Percentiles rank a stretch among this genome's conserved stretches.
phyloP scores from a whole-genome alignment of 2,797 vertebrate genomes.

The Stomatorhinus walkeri region DNA sequence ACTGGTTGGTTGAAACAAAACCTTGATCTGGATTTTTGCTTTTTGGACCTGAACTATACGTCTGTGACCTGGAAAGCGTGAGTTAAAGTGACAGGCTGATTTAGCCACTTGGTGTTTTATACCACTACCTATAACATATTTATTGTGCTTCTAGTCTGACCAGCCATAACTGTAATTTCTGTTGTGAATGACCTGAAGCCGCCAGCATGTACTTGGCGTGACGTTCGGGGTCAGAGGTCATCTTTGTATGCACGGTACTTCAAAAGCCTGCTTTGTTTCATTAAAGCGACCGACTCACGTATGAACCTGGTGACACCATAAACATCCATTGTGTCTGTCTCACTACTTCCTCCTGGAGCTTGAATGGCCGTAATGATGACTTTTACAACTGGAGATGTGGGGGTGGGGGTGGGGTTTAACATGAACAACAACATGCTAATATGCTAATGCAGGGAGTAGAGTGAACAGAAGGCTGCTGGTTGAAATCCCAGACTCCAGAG shows the following conservation, averaged over 20 bases:
- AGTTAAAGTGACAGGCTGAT: slow-evolving; percentile 7
- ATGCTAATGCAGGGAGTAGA: not conserved
- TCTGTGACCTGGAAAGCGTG: not conserved
- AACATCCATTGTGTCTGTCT: not conserved
- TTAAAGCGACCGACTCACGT: not conserved
- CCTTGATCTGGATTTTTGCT: not conserved
- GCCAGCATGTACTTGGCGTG: not conserved
- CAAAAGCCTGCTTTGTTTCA: not conserved
- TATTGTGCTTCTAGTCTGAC: slow-evolving; percentile 1
- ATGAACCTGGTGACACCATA: not conserved
- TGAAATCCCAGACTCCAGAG: not conserved
- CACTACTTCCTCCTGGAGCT: not conserved
- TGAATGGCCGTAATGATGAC: not conserved
- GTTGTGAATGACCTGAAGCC: not conserved
- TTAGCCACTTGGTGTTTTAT: not conserved
- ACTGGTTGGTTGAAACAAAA: not conserved
- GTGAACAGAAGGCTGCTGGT: not conserved
- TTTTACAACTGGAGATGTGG: not conserved
- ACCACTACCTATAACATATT: not conserved
- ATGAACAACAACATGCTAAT: not conserved
- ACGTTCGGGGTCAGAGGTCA: not conserved
- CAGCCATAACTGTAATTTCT: slow-evolving; percentile 5
- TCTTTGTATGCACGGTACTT: not conserved
- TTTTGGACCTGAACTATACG: not conserved
- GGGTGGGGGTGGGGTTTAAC: not conserved